Evolutionary conservation across 1,140 invertebrate species (phyloP).

Genomic region (Chlorops oryzae): DNA sequence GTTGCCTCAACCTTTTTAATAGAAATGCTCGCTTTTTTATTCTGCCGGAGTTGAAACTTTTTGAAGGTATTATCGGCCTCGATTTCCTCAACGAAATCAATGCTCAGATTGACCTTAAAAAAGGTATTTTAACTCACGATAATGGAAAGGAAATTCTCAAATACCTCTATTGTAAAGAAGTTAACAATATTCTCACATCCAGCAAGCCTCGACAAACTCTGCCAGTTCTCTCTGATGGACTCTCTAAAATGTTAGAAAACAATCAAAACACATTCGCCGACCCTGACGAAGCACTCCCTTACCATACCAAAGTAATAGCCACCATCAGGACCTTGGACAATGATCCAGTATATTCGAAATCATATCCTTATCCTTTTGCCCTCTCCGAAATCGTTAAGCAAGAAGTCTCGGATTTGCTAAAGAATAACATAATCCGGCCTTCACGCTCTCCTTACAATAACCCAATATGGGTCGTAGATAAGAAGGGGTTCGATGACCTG

Average conservation of each 20-base stretch:
- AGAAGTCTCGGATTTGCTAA: constrained; percentile 15
- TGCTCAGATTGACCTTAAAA: background rate
- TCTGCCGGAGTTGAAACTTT: background rate
- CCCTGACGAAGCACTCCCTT: constrained; percentile 3
- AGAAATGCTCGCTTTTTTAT: background rate
- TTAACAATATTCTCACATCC: too few species aligned
- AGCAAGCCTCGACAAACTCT: constrained; percentile 1
- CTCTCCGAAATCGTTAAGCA: constrained; percentile 15
- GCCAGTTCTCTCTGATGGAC: background rate
- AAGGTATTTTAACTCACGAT: background rate
- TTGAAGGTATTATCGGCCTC: background rate
- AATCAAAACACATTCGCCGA: background rate
- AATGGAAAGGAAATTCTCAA: background rate
- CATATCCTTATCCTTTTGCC: constrained; percentile 17
- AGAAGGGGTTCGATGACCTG: constrained; percentile 16
- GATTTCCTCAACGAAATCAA: background rate
- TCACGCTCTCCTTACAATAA: constrained; percentile 17
- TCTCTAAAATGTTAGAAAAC: background rate
- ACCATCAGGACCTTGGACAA: constrained; percentile 7
- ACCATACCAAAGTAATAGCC: constrained; percentile 7
- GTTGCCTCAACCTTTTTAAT: constrained; percentile 1
- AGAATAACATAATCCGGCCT: constrained; percentile 12
- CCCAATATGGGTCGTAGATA: constrained; percentile 19
- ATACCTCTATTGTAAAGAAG: background rate
- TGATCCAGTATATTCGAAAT: constrained; percentile 16